Conservation (phyloP, 1,140 invertebrate genomes). For the Atta texana region DNA sequence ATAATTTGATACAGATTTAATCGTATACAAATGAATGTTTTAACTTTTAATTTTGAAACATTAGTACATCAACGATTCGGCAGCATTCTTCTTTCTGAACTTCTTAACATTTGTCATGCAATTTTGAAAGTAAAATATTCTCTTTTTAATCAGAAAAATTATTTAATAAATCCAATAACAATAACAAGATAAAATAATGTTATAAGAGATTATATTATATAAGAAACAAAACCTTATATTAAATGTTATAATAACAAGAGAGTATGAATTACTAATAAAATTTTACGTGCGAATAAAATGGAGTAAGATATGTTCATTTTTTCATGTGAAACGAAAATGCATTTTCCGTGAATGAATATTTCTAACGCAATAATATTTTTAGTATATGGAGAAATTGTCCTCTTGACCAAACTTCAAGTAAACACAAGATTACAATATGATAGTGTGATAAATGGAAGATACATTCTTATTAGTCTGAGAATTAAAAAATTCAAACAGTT, state of each 20-base stretch:
- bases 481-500: background rate
- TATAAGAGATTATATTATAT: too few relatives aligned
- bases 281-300: background rate
- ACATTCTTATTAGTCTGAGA: background rate
- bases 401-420: background rate
- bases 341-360: too few relatives aligned
- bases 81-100: background rate
- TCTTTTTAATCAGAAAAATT: background rate
- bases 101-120: background rate
- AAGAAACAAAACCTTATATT: background rate
- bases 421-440: background rate
- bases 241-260: background rate
- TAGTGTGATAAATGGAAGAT: background rate
- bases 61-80: background rate
- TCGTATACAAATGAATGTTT: background rate
- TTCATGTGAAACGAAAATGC: background rate
- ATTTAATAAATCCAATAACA: background rate
- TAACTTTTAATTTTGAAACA: background rate
- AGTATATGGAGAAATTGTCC: background rate
- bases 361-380: background rate
- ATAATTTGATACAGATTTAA: background rate
- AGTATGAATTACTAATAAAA: background rate
- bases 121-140: background rate
- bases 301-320: background rate
- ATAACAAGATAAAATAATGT: background rate